A percentile compares a stretch with the other conserved stretches of the same genome.
Evolutionary conservation across 2,888 invertebrate genomes (phyloP).

Genomic region (Lycia hirtaria): DNA sequence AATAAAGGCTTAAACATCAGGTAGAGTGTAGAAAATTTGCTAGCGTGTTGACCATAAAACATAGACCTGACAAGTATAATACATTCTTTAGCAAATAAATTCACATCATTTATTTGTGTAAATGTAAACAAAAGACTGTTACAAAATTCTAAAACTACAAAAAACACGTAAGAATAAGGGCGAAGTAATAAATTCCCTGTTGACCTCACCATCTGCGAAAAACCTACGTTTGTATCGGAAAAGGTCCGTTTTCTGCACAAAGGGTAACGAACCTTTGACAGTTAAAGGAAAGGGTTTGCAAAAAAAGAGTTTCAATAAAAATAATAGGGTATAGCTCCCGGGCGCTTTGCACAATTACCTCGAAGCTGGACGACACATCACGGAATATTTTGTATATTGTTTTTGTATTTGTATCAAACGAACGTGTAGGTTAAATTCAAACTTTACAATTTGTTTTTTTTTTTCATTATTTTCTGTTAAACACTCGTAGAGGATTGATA

Average conservation of each 20-base stretch:
- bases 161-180: background rate
- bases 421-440: too few species aligned
- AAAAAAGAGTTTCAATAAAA: constrained; percentile 31
- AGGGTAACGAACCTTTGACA: constrained; percentile 35
- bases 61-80: too few species aligned
- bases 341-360: constrained; percentile 25
- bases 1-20: too few species aligned
- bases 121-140: too few species aligned
- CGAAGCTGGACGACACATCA: constrained; percentile 15
- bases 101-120: too few species aligned
- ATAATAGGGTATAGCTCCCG: constrained; percentile 26
- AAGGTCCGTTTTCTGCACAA: constrained; percentile 25
- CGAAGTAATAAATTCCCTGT: constrained; percentile 8
- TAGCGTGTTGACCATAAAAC: too few species aligned
- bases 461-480: too few species aligned
- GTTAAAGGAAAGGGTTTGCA: constrained; percentile 27
- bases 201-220: constrained; percentile 8
- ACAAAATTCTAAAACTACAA: background rate
- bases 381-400: background rate
- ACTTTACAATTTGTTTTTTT: too few species aligned
- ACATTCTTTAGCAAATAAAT: too few species aligned
- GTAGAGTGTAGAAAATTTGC: too few species aligned
- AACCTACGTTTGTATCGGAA: constrained; percentile 22
- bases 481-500: too few species aligned
- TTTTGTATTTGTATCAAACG: background rate